phyloP scores from a whole-genome alignment of 2,113 vertebrate species.

The Antechinus flavipes region DNA sequence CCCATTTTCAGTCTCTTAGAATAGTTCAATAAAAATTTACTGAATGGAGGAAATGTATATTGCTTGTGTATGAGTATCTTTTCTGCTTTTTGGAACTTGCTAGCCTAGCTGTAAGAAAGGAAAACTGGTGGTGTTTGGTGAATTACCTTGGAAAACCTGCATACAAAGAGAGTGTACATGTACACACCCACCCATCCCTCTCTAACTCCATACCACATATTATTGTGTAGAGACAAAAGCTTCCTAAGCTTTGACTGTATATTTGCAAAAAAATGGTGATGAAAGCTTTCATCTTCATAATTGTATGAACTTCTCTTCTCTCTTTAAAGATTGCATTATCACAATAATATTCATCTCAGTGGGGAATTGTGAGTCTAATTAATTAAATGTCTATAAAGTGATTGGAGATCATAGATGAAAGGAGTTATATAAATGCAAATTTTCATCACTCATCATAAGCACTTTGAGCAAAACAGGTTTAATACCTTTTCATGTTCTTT shows the following conservation, averaged over 20 bases:
- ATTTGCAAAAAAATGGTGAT: neutral
- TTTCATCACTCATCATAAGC: constrained; percentile 46
- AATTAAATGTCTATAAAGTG: neutral
- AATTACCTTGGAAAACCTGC: neutral
- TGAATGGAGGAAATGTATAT: neutral
- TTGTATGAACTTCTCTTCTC: neutral
- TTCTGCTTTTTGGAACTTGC: neutral
- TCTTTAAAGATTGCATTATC: neutral
- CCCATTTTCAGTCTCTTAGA: neutral
- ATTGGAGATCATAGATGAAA: constrained; percentile 21
- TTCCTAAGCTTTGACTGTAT: neutral
- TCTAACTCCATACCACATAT: neutral
- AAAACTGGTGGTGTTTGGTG: neutral
- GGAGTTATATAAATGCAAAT: constrained; percentile 5
- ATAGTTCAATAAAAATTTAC: neutral
- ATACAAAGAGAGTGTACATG: neutral
- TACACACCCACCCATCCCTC: neutral
- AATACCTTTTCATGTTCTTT: constrained; percentile 48
- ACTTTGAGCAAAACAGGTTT: constrained; percentile 47
- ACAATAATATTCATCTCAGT: neutral
- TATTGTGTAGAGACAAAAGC: neutral
- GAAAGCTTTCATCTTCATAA: neutral
- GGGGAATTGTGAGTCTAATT: neutral
- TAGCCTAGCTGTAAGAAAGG: neutral
- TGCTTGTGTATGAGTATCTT: neutral